Conservation (phyloP, 2,797 vertebrate species). For the Champsocephalus gunnari region DNA sequence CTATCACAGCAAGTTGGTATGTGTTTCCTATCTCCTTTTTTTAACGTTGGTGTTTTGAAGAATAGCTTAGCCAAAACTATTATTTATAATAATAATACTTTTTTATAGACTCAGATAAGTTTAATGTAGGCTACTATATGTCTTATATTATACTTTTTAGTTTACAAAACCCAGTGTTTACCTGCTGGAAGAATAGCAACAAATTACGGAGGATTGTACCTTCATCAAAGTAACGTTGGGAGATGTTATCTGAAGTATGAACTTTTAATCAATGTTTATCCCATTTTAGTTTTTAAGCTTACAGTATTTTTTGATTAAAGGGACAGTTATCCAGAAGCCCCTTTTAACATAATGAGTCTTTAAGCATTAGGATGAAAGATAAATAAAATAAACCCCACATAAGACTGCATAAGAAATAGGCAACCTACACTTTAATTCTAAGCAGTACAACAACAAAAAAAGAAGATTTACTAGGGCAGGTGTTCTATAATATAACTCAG, state of each 20-base stretch:
- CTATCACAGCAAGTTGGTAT: not conserved
- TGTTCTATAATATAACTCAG: not conserved
- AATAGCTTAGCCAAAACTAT: not conserved
- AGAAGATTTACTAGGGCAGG: not conserved
- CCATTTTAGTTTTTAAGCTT: not conserved
- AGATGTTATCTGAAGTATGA: not conserved
- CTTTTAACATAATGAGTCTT: not conserved
- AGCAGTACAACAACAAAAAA: not conserved
- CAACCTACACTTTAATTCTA: not conserved
- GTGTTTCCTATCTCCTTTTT: not conserved
- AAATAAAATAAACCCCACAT: not conserved
- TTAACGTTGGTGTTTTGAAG: not conserved
- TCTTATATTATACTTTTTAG: not conserved
- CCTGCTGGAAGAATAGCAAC: not conserved
- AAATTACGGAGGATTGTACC: not conserved
- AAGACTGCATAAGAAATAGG: constrained; percentile 2
- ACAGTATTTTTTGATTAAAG: too few species aligned
- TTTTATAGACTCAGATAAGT: not conserved
- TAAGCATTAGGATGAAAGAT: not conserved
- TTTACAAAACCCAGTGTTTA: not conserved
- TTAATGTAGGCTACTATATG: not conserved
- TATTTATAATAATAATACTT: not conserved
- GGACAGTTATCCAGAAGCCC: not conserved
- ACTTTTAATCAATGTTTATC: too few species aligned
- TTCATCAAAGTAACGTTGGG: not conserved